Evolutionary conservation across 1,140 invertebrate genomes (phyloP).

Genomic region (Panulirus ornatus): DNA sequence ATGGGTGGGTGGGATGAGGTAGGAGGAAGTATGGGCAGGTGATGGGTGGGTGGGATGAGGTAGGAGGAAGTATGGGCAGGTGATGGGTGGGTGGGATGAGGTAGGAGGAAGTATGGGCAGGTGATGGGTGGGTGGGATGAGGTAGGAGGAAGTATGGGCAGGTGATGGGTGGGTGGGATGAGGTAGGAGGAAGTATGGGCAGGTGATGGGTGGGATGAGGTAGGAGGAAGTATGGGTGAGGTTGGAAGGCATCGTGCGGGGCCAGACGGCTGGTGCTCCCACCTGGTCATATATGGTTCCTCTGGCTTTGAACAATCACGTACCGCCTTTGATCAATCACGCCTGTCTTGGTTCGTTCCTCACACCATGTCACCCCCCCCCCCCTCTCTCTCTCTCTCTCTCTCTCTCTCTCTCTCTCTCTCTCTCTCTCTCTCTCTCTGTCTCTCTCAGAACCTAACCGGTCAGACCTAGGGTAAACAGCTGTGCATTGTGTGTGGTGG

Average conservation of each 20-base stretch:
- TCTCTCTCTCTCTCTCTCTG: constrained; percentile 2
- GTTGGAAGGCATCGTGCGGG: neutral
- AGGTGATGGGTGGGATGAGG: neutral
- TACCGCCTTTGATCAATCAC: neutral
- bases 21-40: too few species aligned
- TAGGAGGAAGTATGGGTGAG: neutral
- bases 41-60: too few species aligned
- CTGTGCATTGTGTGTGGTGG: too few species aligned
- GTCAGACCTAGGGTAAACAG: too few species aligned
- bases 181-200: neutral
- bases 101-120: neutral
- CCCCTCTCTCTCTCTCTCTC: neutral
- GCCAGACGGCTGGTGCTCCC: neutral
- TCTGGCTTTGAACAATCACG: constrained; percentile 1
- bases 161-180: too few species aligned
- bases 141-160: too few species aligned
- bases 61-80: neutral
- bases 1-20: too few species aligned
- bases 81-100: neutral
- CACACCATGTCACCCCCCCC: neutral
- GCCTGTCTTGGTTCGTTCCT: neutral
- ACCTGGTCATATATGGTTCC: neutral
- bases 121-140: neutral
- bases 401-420: neutral
- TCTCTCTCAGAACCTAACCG: too few species aligned